phyloP scores from a whole-genome alignment of 2,113 vertebrate species.

The Anarrhichthys ocellatus region DNA sequence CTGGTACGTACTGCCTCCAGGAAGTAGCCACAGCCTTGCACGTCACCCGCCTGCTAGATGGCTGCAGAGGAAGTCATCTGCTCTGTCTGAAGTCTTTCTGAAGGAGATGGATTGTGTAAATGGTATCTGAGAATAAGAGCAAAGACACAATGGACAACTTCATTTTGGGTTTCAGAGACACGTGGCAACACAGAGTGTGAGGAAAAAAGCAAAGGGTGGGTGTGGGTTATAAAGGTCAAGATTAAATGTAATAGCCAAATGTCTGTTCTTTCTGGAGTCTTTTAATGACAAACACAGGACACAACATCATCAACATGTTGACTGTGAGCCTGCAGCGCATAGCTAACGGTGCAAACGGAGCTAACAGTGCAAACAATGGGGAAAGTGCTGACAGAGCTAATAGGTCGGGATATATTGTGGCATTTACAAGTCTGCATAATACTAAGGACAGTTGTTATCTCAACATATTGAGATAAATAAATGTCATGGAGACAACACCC shows the following conservation, averaged over 20 bases:
- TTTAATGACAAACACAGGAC: not conserved
- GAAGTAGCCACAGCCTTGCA: too few species aligned
- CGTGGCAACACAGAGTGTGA: not conserved
- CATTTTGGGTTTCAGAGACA: slow-evolving; percentile 21
- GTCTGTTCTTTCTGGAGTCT: not conserved
- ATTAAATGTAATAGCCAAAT: slow-evolving; percentile 14
- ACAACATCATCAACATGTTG: too few species aligned
- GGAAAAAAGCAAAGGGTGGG: slow-evolving; percentile 1
- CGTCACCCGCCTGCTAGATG: not conserved
- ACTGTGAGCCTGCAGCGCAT: too few species aligned
- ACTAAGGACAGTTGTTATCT: not conserved
- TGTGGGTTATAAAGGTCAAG: slow-evolving; percentile 26
- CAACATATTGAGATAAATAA: not conserved
- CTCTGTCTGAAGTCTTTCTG: slow-evolving; percentile 7
- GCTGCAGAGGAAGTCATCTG: slow-evolving; percentile 9
- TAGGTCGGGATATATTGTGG: too few species aligned
- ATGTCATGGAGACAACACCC: not conserved
- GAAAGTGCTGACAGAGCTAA: too few species aligned
- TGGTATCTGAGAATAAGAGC: slow-evolving; percentile 22
- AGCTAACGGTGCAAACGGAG: too few species aligned
- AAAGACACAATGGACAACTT: not conserved
- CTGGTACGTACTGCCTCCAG: too few species aligned
- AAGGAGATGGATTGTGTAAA: slow-evolving; percentile 21
- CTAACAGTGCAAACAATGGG: too few species aligned
- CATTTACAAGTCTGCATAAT: not conserved